Evolutionary conservation across 2,888 invertebrate species (phyloP).

Genomic region (Nasonovia ribisnigri): DNA sequence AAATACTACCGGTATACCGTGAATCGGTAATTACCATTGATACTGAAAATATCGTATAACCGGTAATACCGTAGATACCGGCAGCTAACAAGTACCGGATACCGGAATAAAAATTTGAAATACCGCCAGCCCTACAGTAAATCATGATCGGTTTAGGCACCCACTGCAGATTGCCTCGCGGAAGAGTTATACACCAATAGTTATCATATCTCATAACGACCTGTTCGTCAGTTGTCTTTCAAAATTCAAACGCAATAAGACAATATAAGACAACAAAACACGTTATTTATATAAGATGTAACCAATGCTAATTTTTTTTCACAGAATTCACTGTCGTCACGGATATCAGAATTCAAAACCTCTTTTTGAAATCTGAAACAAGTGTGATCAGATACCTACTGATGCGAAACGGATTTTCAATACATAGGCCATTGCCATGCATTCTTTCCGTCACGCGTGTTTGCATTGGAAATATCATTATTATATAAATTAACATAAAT

Average conservation of each 20-base stretch:
- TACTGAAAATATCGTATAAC: too few species aligned
- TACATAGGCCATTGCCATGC: background rate
- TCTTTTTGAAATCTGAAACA: slow-evolving; percentile 8
- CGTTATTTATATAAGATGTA: background rate
- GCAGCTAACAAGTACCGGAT: too few species aligned
- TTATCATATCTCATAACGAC: background rate
- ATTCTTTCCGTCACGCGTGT: slow-evolving; percentile 7
- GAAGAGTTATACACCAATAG: background rate
- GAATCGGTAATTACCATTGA: too few species aligned
- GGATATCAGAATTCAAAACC: slow-evolving; percentile 9
- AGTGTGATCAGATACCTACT: background rate
- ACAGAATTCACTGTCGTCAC: background rate
- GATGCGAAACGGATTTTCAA: slow-evolving; percentile 37
- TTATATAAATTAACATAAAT: background rate
- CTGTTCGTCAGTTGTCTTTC: background rate
- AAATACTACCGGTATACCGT: too few species aligned
- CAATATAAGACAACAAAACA: background rate
- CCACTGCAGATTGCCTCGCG: background rate
- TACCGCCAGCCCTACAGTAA: too few species aligned
- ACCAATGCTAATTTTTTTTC: background rate
- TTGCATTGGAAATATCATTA: background rate
- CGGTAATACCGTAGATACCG: too few species aligned
- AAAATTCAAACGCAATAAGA: background rate
- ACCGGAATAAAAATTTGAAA: too few species aligned
- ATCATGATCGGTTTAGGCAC: background rate